phyloP scores from a whole-genome alignment of 2,113 vertebrate genomes.

The Cepphus grylle region DNA sequence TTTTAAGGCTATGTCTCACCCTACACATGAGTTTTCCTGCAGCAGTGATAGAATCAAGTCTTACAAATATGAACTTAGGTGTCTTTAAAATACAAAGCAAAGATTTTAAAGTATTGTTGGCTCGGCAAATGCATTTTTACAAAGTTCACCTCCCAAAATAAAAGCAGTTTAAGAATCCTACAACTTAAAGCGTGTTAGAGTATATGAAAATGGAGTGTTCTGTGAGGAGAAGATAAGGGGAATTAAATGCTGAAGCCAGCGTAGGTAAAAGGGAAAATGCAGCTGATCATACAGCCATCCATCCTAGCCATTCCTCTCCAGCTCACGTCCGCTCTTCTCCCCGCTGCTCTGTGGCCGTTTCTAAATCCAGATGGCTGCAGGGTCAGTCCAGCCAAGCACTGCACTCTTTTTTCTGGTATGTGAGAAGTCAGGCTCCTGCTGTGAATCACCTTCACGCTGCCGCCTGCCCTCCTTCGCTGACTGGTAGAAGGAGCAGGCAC shows the following conservation, averaged over 20 bases:
- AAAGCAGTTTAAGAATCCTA: background rate
- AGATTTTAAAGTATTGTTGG: background rate
- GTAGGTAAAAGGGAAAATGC: background rate
- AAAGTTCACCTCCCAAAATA: background rate
- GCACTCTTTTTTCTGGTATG: background rate
- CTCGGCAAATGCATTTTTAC: background rate
- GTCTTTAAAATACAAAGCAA: background rate
- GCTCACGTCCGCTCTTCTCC: background rate
- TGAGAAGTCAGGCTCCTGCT: background rate
- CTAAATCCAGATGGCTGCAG: background rate
- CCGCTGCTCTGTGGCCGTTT: background rate
- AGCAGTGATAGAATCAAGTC: background rate
- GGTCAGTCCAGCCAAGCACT: background rate
- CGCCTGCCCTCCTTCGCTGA: rapidly evolving
- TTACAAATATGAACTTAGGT: background rate
- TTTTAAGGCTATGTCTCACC: background rate
- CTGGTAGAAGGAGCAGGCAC: background rate
- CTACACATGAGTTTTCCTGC: background rate
- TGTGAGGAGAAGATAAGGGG: background rate
- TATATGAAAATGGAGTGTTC: background rate
- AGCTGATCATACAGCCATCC: background rate
- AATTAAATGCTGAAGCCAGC: background rate
- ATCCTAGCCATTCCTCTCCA: background rate
- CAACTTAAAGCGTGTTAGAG: background rate
- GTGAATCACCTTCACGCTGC: background rate